These are phyloP conservation scores for Zaprionus vittiger DNA, from an alignment of 1,140 invertebrate species.

Conservation along the genomic window DNA sequence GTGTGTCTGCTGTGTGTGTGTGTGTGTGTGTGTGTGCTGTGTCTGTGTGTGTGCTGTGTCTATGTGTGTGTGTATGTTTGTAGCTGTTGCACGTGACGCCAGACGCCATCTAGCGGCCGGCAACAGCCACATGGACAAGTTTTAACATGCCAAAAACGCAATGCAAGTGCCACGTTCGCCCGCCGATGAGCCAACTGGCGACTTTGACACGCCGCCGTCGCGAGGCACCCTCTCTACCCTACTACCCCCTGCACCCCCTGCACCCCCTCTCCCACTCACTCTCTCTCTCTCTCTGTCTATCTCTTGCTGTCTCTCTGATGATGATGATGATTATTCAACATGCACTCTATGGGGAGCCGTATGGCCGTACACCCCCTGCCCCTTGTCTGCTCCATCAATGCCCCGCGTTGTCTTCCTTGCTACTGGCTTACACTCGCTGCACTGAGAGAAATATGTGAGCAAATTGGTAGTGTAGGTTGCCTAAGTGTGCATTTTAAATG, in stretches of 20 bases:
- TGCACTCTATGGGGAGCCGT: conserved; percentile 71
- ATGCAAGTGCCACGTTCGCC: conserved; percentile 55
- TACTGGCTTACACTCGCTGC: conserved; percentile 15
- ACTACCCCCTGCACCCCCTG: background rate
- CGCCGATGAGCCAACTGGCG: conserved; percentile 47
- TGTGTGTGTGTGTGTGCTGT: conserved; percentile 28
- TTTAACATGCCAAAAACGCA: conserved; percentile 82
- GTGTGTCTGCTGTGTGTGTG: conserved; percentile 9
- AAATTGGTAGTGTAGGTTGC: background rate
- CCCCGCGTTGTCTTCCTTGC: conserved; percentile 29
- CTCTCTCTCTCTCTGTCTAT: background rate
- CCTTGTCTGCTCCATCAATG: background rate
- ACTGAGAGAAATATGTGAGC: background rate
- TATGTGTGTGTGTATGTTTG: conserved; percentile 34
- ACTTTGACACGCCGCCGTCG: conserved; percentile 38
- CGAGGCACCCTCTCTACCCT: background rate
- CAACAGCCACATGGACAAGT: conserved; percentile 61
- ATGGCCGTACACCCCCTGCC: conserved; percentile 54
- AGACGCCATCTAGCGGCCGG: conserved; percentile 70
- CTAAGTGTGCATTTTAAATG: background rate
- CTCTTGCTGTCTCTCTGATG: conserved; percentile 47
- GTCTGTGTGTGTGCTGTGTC: background rate
- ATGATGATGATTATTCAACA: conserved; percentile 83
- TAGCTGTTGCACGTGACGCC: conserved; percentile 65
- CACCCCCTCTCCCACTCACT: background rate